A percentile compares a stretch with the other conserved stretches of the same genome.
Conservation (phyloP, 2,888 invertebrate species). For the Pteria penguin region DNA sequence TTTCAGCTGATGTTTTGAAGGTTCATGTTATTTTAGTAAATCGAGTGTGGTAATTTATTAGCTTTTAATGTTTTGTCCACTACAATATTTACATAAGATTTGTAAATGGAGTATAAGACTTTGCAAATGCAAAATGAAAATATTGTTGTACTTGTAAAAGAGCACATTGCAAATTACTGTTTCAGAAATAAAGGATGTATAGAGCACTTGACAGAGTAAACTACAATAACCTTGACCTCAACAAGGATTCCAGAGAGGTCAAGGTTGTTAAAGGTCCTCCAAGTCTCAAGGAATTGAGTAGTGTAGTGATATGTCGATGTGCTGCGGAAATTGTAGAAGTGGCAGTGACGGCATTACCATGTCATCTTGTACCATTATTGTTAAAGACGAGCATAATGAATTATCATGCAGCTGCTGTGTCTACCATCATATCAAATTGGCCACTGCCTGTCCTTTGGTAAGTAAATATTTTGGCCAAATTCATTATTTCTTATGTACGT, state of each 20-base stretch:
- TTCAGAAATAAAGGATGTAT: no score
- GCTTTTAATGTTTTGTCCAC: no score
- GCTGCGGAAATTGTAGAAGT: slow-evolving; percentile 17
- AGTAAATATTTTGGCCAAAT: no score
- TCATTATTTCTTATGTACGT: no score
- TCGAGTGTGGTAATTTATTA: no score
- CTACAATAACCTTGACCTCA: slow-evolving; percentile 58
- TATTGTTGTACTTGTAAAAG: no score
- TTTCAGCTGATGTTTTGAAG: no score
- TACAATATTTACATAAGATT: no score
- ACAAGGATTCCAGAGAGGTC: slow-evolving; percentile 40
- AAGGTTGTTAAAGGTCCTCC: slow-evolving; percentile 37
- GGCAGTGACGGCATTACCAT: slow-evolving; percentile 45
- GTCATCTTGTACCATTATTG: slow-evolving; percentile 59
- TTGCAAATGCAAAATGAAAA: no score
- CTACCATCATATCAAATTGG: slow-evolving; percentile 67
- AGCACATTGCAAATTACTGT: no score
- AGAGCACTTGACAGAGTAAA: slow-evolving; percentile 64
- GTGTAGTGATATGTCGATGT: slow-evolving; percentile 52
- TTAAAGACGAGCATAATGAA: slow-evolving; percentile 57
- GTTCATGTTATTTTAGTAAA: no score
- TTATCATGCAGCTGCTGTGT: slow-evolving; percentile 57
- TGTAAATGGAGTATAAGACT: no score
- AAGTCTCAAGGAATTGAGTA: slow-evolving; percentile 54
- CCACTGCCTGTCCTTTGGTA: slow-evolving; percentile 66